Evolutionary conservation across 1,140 invertebrate species (phyloP), one percentile per base, ranked within the genome.

Genomic region (Portunus trituberculatus): DNA sequence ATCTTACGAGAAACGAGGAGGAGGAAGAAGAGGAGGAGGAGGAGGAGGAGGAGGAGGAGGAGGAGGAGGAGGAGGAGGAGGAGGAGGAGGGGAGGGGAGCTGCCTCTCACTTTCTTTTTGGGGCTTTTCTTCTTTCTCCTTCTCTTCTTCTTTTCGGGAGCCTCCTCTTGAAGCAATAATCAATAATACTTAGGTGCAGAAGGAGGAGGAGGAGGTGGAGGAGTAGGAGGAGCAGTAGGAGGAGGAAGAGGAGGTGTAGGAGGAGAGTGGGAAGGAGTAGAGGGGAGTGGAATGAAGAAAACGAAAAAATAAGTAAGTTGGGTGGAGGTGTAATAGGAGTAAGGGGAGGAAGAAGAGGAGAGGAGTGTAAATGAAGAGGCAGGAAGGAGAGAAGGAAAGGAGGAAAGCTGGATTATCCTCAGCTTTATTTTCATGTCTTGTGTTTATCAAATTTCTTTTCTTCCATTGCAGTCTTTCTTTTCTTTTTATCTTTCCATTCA

Each of bases 101-200:
- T 59, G 52, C 12, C 52, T 20, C 52, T 59, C 12, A 59, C 52
- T 59, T 59, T 59, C 10, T 59, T 59, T 59, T 59, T 10, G 10
- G 52, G 10, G 16, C 52, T 59, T 20, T 20, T 10, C 52, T 20
- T 59, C 52, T 59, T 59, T 10, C 52, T 59, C 52, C 52, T 59
- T 20, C 52, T 59, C 52, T 20, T 59, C 52, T 20, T 59, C 52
- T 76, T 76, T 76, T 76, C 25, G 67, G 67, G 16, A 76, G 20
- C 67, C 20, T 76, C 67, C 67, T 76, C 67, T 76, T 76, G 67
- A 76, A 76, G 67, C 67, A 76, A 76, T 76, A n/a, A 76, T 76
- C 67, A 76, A 76, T 76, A n/a, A 25, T 76, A 76, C 67, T 76
- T 76, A 76, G 67, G 67, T n/a, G 67, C 52, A 59, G 67, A n/a